These are phyloP conservation scores for Drosophila athabasca DNA, from an alignment of 1,140 invertebrate species.

Conservation along the genomic window DNA sequence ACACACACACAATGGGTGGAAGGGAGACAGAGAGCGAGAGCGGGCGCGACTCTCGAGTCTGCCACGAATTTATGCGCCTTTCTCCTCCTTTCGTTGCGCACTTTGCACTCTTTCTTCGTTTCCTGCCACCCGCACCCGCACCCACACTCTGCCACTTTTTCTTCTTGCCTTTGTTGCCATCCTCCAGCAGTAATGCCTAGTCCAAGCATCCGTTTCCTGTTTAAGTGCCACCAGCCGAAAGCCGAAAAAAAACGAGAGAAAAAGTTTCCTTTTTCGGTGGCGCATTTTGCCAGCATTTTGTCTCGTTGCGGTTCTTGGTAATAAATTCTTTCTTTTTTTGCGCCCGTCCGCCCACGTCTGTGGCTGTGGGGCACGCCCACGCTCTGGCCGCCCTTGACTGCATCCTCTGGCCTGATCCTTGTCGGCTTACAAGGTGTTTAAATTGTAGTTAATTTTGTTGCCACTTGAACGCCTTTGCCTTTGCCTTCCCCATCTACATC, in stretches of 20 bases:
- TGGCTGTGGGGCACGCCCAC: constrained; percentile 49
- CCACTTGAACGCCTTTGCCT: constrained; percentile 62
- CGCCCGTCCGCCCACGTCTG: constrained; percentile 46
- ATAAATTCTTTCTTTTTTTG: constrained; percentile 65
- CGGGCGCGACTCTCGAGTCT: constrained; percentile 27
- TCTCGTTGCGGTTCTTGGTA: constrained; percentile 78
- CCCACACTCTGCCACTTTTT: too few species aligned
- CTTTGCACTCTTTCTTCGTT: constrained; percentile 46
- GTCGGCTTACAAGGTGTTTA: constrained; percentile 76
- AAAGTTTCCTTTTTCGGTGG: constrained; percentile 45
- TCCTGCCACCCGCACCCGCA: background rate
- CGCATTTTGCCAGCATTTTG: constrained; percentile 66
- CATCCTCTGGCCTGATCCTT: constrained; percentile 35
- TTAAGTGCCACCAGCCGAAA: constrained; percentile 67
- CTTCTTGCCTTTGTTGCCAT: too few species aligned
- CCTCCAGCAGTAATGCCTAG: constrained; percentile 58
- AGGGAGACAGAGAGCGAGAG: constrained; percentile 4
- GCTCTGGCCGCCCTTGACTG: constrained; percentile 33
- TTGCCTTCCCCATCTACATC: constrained; percentile 5
- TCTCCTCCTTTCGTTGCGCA: constrained; percentile 54
- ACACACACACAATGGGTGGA: constrained; percentile 15
- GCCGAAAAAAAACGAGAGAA: constrained; percentile 13
- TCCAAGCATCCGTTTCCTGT: constrained; percentile 80
- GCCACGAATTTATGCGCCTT: constrained; percentile 74
- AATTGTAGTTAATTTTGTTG: constrained; percentile 82